A percentile compares a stretch with the other conserved stretches of the same genome.
Conservation (phyloP, 2,113 vertebrate species). For the Dromaius novaehollandiae region DNA sequence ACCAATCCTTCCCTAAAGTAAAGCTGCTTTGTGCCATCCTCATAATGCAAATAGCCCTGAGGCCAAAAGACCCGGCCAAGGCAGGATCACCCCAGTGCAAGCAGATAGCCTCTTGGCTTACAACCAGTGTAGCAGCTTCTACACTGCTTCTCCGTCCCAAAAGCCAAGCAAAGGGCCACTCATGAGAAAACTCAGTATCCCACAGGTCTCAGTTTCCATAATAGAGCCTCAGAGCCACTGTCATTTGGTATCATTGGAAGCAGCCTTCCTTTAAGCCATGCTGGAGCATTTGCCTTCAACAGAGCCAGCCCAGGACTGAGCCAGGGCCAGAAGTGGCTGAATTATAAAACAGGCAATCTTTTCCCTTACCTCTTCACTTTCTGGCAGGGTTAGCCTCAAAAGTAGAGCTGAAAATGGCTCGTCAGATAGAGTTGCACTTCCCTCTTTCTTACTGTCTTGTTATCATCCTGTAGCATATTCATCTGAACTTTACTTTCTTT, state of each 20-base stretch:
- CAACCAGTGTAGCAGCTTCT: slow-evolving; percentile 12
- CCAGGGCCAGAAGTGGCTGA: not conserved
- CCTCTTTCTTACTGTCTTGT: not conserved
- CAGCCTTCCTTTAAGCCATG: not conserved
- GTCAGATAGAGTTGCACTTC: not conserved
- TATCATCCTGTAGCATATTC: not conserved
- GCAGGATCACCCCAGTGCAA: slow-evolving; percentile 16
- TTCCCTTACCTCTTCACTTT: not conserved
- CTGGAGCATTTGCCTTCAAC: not conserved
- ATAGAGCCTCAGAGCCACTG: not conserved
- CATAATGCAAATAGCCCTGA: slow-evolving; percentile 8
- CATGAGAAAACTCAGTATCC: not conserved
- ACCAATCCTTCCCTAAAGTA: slow-evolving; percentile 47
- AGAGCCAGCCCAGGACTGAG: not conserved
- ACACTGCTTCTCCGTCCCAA: not conserved
- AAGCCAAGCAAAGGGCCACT: not conserved
- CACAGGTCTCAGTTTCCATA: not conserved
- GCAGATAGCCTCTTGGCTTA: slow-evolving; percentile 24
- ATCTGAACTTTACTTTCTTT: not conserved
- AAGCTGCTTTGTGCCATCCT: slow-evolving; percentile 60
- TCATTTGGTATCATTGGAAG: not conserved
- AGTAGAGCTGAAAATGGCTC: not conserved
- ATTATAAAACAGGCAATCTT: not conserved
- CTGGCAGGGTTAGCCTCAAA: not conserved
- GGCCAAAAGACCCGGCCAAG: slow-evolving; percentile 48